A percentile compares a stretch with the other conserved stretches of the same genome.
phyloP scores from a whole-genome alignment of 2,113 vertebrate genomes.

The Eptesicus fuscus region DNA sequence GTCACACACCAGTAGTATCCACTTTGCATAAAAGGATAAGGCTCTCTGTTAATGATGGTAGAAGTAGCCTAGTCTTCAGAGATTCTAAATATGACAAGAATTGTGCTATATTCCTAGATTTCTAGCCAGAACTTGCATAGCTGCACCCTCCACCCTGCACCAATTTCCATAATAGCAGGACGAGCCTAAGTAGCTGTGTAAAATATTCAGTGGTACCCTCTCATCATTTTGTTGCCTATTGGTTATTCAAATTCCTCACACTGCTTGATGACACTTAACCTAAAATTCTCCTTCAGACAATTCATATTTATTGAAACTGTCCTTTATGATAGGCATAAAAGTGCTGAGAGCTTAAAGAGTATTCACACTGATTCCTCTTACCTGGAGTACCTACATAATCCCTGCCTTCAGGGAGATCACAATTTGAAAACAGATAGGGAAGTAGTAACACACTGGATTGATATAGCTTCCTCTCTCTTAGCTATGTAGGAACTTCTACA shows the following conservation, averaged over 20 bases:
- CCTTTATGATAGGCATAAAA: neutral
- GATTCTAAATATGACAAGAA: neutral
- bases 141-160: accelerated
- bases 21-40: neutral
- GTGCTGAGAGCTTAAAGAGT: neutral
- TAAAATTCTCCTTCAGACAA: neutral
- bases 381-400: too few relatives aligned
- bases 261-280: neutral
- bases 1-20: neutral
- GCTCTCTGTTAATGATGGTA: neutral
- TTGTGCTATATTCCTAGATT: neutral
- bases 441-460: accelerated
- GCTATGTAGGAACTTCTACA: neutral
- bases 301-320: neutral
- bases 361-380: too few relatives aligned
- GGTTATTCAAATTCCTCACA: neutral
- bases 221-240: neutral
- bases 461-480: neutral
- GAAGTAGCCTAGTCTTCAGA: neutral
- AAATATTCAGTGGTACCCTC: too few relatives aligned
- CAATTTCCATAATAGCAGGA: neutral
- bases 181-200: neutral
- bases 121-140: neutral
- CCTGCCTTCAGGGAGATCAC: neutral
- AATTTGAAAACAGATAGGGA: neutral